A percentile compares a stretch with the other conserved stretches of the same genome.
phyloP scores from a whole-genome alignment of 1,140 invertebrate genomes.

The Lepidostoma basale region DNA sequence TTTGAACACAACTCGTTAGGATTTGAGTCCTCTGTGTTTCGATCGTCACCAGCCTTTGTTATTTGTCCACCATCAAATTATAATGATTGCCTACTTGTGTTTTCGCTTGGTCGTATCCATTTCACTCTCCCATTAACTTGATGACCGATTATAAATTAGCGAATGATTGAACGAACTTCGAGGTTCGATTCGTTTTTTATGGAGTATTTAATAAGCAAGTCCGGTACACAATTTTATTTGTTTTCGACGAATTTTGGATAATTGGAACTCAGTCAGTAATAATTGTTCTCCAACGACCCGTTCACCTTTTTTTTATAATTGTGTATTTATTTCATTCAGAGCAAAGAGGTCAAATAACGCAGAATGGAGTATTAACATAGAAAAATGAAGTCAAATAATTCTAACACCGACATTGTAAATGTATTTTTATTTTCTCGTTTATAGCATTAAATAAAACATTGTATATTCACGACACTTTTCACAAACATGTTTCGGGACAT shows the following conservation, averaged over 20 bases:
- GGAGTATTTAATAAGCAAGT: constrained; percentile 29
- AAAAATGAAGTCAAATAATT: too few relatives aligned
- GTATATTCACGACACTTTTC: too few relatives aligned
- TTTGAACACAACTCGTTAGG: too few relatives aligned
- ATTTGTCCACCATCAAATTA: constrained; percentile 22
- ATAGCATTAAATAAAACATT: too few relatives aligned
- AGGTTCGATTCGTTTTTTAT: constrained; percentile 11
- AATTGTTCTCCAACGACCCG: constrained; percentile 28
- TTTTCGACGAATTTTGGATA: constrained; percentile 19
- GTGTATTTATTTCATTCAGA: constrained; percentile 21
- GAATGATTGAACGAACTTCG: constrained; percentile 19
- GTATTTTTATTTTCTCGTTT: too few relatives aligned
- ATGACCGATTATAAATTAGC: constrained; percentile 30
- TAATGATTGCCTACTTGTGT: constrained; percentile 23
- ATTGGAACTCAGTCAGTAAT: constrained; percentile 20
- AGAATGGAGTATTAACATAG: too few relatives aligned
- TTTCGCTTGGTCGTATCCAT: constrained; percentile 8
- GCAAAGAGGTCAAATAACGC: too few relatives aligned
- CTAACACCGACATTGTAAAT: too few relatives aligned
- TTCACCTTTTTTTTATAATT: constrained; percentile 26
- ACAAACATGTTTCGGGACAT: too few relatives aligned
- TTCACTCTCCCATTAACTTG: constrained; percentile 11
- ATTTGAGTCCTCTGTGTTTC: too few relatives aligned
- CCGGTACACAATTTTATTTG: constrained; percentile 21
- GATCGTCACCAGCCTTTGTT: not conserved